phyloP scores from a whole-genome alignment of 2,113 vertebrate genomes.

The Saimiri boliviensis region DNA sequence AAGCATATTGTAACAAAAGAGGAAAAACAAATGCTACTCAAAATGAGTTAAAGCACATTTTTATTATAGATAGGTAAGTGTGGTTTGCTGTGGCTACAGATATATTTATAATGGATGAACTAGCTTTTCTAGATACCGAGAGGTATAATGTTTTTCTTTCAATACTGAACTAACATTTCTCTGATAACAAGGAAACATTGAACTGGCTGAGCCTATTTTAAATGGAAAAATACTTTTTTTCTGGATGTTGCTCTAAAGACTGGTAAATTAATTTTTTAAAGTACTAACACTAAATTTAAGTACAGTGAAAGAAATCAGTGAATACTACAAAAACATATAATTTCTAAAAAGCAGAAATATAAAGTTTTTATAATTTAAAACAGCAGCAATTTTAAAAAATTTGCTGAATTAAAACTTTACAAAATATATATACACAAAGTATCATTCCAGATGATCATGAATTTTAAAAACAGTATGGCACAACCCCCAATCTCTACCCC shows the following conservation, averaged over 20 bases:
- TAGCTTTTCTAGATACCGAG: conserved; percentile 30
- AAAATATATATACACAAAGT: conserved; percentile 92
- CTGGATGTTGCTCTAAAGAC: conserved; percentile 52
- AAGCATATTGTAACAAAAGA: conserved; percentile 5
- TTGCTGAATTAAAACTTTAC: conserved; percentile 79
- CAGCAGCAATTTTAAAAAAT: conserved; percentile 82
- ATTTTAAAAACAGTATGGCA: conserved; percentile 80
- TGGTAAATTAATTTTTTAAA: conserved; percentile 50
- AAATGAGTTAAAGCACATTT: conserved; percentile 73
- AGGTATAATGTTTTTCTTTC: conserved; percentile 43
- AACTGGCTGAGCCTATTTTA: conserved; percentile 23
- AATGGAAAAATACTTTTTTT: conserved; percentile 46
- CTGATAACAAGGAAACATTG: background rate
- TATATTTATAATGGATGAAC: conserved; percentile 67
- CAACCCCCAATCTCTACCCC: conserved; percentile 73
- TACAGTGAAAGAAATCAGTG: conserved; percentile 62
- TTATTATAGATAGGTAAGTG: conserved; percentile 80
- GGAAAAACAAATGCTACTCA: background rate
- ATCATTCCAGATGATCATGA: conserved; percentile 83
- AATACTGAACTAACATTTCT: conserved; percentile 56
- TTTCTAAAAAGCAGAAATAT: conserved; percentile 77
- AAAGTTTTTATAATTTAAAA: conserved; percentile 85
- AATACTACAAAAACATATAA: conserved; percentile 59
- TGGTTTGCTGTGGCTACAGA: conserved; percentile 64
- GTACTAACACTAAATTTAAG: conserved; percentile 59